phyloP scores from a whole-genome alignment of 2,797 vertebrate genomes.

The Spizella passerina region DNA sequence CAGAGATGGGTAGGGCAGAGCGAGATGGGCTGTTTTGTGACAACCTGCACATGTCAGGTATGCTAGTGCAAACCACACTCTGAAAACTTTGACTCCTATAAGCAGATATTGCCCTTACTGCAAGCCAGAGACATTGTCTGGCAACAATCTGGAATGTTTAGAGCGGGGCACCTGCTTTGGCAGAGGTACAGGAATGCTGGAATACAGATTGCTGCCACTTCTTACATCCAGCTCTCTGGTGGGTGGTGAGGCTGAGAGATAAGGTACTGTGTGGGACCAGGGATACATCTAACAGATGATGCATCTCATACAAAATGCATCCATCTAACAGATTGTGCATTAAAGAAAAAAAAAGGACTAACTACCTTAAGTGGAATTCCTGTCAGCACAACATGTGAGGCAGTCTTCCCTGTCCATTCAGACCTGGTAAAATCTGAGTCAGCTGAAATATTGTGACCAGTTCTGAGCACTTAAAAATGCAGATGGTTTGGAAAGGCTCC shows the following conservation, averaged over 20 bases:
- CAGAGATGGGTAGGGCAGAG: neutral
- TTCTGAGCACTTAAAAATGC: neutral
- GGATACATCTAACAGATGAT: neutral
- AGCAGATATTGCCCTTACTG: neutral
- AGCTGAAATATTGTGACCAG: neutral
- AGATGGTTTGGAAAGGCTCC: neutral
- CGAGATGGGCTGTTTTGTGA: accelerated
- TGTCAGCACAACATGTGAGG: neutral
- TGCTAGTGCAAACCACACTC: neutral
- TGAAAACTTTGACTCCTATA: neutral
- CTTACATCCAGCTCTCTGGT: neutral
- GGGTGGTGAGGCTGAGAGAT: neutral
- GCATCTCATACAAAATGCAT: neutral
- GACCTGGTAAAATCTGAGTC: neutral
- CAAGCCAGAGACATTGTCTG: neutral
- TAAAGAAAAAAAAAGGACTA: neutral
- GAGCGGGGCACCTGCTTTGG: neutral
- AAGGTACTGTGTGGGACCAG: neutral
- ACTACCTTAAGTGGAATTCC: neutral
- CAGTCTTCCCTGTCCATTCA: neutral
- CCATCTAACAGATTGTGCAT: neutral
- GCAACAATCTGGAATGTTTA: neutral
- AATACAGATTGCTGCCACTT: neutral
- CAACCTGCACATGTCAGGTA: neutral
- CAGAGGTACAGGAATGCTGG: neutral